phyloP scores from a whole-genome alignment of 1,140 invertebrate species.

The Bilobella aurantiaca region DNA sequence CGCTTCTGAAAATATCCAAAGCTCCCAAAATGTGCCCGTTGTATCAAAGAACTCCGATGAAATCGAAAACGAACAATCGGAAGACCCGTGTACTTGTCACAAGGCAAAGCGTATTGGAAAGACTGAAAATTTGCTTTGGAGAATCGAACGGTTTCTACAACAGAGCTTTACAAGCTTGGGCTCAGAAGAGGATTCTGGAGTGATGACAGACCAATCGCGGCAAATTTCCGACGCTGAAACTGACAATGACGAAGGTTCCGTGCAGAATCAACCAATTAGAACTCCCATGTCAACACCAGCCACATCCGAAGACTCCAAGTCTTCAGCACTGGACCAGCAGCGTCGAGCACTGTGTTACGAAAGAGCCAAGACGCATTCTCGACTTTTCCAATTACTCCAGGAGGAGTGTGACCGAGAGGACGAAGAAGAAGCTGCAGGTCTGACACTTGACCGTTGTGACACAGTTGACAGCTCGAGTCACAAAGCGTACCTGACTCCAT shows the following conservation, averaged over 20 bases:
- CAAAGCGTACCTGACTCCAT: too few relatives aligned
- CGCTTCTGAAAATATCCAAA: too few relatives aligned
- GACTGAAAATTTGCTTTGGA: constrained; percentile 35
- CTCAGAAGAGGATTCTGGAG: constrained; percentile 56
- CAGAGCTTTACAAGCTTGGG: constrained; percentile 29
- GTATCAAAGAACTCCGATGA: not conserved
- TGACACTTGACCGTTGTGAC: not conserved
- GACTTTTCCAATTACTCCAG: constrained; percentile 55
- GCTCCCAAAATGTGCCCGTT: not conserved
- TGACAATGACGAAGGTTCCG: constrained; percentile 46
- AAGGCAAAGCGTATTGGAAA: constrained; percentile 19
- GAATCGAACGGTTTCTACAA: constrained; percentile 32
- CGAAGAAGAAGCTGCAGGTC: constrained; percentile 36
- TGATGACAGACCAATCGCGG: constrained; percentile 57
- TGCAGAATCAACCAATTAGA: not conserved
- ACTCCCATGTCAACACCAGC: not conserved
- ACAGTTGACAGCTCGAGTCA: not conserved
- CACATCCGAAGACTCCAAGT: not conserved
- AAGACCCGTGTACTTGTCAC: constrained; percentile 16
- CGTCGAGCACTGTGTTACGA: constrained; percentile 51
- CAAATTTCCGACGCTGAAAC: constrained; percentile 57
- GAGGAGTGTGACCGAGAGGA: constrained; percentile 45
- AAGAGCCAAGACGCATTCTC: constrained; percentile 58
- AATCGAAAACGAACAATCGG: not conserved
- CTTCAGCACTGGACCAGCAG: constrained; percentile 14